Evolutionary conservation across 2,888 invertebrate species (phyloP).

Genomic region (Leptodirus hochenwartii): DNA sequence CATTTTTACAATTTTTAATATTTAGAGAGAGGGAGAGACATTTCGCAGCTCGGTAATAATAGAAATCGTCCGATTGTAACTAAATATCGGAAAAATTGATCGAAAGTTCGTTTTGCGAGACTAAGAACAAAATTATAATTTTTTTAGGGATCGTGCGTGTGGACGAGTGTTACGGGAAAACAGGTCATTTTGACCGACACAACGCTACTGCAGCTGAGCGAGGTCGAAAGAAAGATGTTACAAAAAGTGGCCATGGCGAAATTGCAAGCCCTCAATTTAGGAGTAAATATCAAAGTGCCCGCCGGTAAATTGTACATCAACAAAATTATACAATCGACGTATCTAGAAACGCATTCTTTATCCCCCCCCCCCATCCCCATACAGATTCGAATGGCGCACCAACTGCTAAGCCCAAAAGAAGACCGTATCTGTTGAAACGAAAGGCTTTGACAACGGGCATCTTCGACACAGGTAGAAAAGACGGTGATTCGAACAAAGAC

Average conservation of each 20-base stretch:
- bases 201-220: conserved; percentile 53
- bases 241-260: conserved; percentile 75
- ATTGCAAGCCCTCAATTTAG: conserved; percentile 70
- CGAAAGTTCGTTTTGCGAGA: no score
- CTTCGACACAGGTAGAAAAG: conserved; percentile 58
- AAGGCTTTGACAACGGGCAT: conserved; percentile 79
- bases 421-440: conserved; percentile 64
- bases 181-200: conserved; percentile 54
- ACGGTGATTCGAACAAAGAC: conserved; percentile 44
- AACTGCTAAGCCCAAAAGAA: conserved; percentile 49
- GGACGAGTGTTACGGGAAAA: conserved; percentile 50
- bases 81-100: no score
- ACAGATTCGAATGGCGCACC: conserved; percentile 1
- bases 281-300: conserved; percentile 61
- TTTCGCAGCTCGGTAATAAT: no score
- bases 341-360: conserved; percentile 2
- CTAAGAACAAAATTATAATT: no score
- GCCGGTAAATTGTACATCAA: conserved; percentile 41
- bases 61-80: no score
- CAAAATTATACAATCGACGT: conserved; percentile 1
- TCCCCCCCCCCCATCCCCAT: neutral
- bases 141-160: conserved; percentile 55
- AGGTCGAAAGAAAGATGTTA: conserved; percentile 60
- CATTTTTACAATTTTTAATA: no score
- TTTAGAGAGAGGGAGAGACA: no score